These are phyloP conservation scores for Tenthredo distinguenda DNA, from an alignment of 2,888 invertebrate genomes.

Conservation along the genomic window DNA sequence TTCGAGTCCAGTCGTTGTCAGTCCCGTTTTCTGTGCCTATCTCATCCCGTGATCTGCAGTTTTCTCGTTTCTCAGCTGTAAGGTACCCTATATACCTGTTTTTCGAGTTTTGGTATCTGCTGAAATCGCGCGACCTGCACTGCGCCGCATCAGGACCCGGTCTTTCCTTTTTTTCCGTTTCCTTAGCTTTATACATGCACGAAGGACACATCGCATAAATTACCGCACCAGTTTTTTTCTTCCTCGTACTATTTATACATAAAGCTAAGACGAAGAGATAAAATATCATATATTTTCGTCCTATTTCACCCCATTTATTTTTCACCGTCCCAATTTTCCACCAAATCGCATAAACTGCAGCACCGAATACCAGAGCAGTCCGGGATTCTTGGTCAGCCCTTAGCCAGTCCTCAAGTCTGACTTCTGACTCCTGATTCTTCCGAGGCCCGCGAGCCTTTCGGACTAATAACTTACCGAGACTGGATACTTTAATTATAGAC, in stretches of 20 bases:
- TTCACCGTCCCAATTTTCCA: neutral
- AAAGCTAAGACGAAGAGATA: neutral
- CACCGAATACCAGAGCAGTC: neutral
- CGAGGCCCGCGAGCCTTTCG: neutral
- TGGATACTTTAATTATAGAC: constrained; percentile 53
- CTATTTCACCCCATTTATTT: neutral
- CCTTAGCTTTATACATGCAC: neutral
- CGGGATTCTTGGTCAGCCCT: neutral
- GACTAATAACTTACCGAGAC: constrained; percentile 50
- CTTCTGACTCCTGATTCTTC: constrained; percentile 39
- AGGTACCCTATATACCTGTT: constrained; percentile 21
- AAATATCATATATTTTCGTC: neutral
- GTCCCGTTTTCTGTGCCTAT: constrained; percentile 65
- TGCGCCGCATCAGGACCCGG: neutral
- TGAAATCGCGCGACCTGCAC: constrained; percentile 14
- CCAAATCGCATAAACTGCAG: neutral
- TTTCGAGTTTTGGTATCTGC: constrained; percentile 37
- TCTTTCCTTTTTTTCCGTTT: neutral
- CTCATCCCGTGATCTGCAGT: constrained; percentile 53
- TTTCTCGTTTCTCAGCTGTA: constrained; percentile 33
- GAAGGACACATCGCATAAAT: neutral
- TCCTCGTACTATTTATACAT: no score
- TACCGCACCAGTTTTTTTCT: neutral
- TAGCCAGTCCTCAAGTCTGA: neutral
- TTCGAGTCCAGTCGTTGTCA: constrained; percentile 47